Base-by-base conservation (phyloP, 2,888 invertebrate genomes). In the Ormyrus labotus region DNA sequence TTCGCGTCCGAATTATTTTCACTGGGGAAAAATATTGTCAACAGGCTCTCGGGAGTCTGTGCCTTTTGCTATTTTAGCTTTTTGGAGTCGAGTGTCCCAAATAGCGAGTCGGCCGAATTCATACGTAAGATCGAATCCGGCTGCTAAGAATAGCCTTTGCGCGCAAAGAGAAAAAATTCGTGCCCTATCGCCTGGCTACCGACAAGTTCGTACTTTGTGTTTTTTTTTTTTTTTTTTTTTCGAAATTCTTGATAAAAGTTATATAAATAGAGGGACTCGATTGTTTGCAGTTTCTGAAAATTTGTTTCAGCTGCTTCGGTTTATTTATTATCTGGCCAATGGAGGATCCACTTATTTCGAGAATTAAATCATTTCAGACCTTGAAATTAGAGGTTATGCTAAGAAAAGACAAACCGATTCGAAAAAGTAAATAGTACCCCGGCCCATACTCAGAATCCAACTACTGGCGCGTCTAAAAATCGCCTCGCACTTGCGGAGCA, bases 51-150 rank as follows among this genome's bases (percentile, higher is more conserved):
- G 34, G 19, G 71, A n/a, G 51, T 45, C 34, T 61, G 63, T 8
- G 72, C 72, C 34, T 64, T 67, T 67, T 65, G 78, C 82, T 82
- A 82, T 82, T 82, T 82, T 82, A 78, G 67, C 71, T n/a, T 80
- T 82, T 78, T 81, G 78, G 81, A 82, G 78, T 57, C 72, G 73
- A 34, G 19, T 61, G 82, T 82, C 81, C 82, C 78, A 82, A 81
- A 82, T 82, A 82, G 76, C 82, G 64, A 58, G 72, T 67, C 77
- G 57, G 76, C 53, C 79, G 74, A 67, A 69, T 74, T 61, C 79
- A 72, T 19, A 19, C 74, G 70, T 74, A 76, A 79, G 75, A 81
- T 81, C 81, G 80, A 78, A 78, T 77, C 70, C 74, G 78, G 57
- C 72, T 61, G 50, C 82, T 78, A 82, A 81, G 72, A 82, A 82